These are phyloP conservation scores for Solenopsis fugax DNA, from an alignment of 1,140 invertebrate species.

Conservation along the genomic window DNA sequence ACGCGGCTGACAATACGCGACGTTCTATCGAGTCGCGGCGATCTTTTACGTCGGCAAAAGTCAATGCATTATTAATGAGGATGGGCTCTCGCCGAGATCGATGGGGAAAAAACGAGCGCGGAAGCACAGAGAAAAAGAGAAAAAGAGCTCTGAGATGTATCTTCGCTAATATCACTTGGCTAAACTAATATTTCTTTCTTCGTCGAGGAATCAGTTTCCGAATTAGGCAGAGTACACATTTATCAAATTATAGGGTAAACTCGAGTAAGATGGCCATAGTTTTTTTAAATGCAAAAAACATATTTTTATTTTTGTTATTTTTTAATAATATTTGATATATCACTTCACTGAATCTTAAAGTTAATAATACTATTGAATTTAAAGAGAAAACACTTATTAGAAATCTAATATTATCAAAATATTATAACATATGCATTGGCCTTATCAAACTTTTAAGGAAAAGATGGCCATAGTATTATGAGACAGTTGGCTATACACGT, in stretches of 20 bases:
- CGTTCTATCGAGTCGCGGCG: slow-evolving; percentile 40
- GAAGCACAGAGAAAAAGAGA: not conserved
- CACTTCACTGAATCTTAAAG: no score
- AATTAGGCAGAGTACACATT: not conserved
- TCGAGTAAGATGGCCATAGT: no score
- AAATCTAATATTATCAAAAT: no score
- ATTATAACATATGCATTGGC: no score
- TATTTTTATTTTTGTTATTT: no score
- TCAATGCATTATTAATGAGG: slow-evolving; percentile 74
- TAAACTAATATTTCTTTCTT: slow-evolving; percentile 12
- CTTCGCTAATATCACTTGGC: not conserved
- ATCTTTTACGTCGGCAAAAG: slow-evolving; percentile 55
- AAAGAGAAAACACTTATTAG: no score
- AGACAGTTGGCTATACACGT: no score
- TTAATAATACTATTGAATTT: no score
- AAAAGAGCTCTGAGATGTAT: not conserved
- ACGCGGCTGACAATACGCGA: slow-evolving; percentile 53
- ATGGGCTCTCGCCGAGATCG: slow-evolving; percentile 37
- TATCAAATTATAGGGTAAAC: slow-evolving; percentile 34
- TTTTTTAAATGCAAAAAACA: no score
- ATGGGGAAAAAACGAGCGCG: slow-evolving; percentile 1
- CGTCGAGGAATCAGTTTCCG: not conserved
- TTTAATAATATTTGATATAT: no score
- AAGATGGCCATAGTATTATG: no score
- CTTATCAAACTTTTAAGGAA: no score